Evolutionary conservation across 2,888 invertebrate species (phyloP).

Genomic region (Sericinus montela): DNA sequence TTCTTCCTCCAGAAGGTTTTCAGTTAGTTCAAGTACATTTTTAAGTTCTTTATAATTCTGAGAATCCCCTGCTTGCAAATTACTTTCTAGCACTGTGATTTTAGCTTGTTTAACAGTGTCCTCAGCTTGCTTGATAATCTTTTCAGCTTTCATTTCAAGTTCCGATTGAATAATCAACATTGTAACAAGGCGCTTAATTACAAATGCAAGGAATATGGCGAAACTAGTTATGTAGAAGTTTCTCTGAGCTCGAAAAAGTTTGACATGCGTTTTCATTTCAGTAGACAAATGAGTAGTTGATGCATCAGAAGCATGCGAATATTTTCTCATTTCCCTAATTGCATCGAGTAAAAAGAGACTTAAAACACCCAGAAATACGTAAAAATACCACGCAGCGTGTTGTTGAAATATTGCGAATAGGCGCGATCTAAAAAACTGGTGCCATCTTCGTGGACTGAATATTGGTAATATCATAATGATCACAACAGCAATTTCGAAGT

Average conservation of each 20-base stretch:
- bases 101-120: conserved; percentile 76
- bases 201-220: conserved; percentile 84
- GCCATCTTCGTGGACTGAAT: conserved; percentile 87
- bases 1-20: conserved; percentile 40
- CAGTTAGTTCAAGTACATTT: conserved; percentile 35
- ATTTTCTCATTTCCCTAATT: conserved; percentile 85
- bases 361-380: conserved; percentile 78
- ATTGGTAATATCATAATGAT: conserved; percentile 83
- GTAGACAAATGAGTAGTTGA: conserved; percentile 71
- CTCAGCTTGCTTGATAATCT: conserved; percentile 84
- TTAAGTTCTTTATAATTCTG: conserved; percentile 34
- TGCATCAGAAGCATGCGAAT: conserved; percentile 70
- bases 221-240: conserved; percentile 91
- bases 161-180: conserved; percentile 83
- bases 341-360: conserved; percentile 84
- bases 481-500: conserved; percentile 83
- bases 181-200: conserved; percentile 81
- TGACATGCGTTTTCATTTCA: conserved; percentile 84
- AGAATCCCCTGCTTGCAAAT: conserved; percentile 32
- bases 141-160: conserved; percentile 80
- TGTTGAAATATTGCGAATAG: conserved; percentile 81
- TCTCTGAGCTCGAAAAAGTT: conserved; percentile 87
- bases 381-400: conserved; percentile 84
- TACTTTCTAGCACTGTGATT: conserved; percentile 41
- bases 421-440: conserved; percentile 85